These are phyloP conservation scores for Tichodroma muraria DNA, from an alignment of 2,113 vertebrate species.

Conservation along the genomic window DNA sequence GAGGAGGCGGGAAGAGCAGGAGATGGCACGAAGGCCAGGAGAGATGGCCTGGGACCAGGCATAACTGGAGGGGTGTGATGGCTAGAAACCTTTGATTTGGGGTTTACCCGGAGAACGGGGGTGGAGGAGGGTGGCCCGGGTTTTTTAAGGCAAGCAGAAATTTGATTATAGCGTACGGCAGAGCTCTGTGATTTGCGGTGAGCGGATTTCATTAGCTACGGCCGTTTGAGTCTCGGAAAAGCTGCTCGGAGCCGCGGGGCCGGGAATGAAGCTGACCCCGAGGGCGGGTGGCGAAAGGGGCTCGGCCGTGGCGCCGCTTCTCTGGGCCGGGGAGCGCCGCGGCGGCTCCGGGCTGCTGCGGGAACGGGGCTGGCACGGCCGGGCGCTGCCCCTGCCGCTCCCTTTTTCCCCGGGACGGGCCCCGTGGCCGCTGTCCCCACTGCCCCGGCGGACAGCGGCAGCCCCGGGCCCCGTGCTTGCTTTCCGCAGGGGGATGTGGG, in stretches of 20 bases:
- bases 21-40: not conserved
- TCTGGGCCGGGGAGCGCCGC: not conserved
- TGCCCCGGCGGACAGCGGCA: not conserved
- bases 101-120: not conserved
- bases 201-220: constrained; percentile 40
- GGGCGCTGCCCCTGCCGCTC: not conserved
- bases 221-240: not conserved
- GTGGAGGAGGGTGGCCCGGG: constrained; percentile 25
- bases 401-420: too few relatives aligned
- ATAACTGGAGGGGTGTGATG: not conserved
- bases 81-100: constrained; percentile 47
- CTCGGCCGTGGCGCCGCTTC: not conserved
- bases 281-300: not conserved
- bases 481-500: not conserved
- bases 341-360: not conserved
- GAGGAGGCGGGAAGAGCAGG: too few relatives aligned
- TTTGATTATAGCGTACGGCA: constrained; percentile 51
- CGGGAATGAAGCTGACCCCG: not conserved
- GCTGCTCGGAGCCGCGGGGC: not conserved
- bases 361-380: not conserved
- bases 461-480: not conserved
- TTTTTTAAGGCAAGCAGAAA: constrained; percentile 51
- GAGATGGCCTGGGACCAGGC: not conserved
- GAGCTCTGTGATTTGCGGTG: constrained; percentile 53
- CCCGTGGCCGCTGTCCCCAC: not conserved